Conservation (phyloP, 2,888 invertebrate genomes). For the Caenorhabditis wallacei region DNA sequence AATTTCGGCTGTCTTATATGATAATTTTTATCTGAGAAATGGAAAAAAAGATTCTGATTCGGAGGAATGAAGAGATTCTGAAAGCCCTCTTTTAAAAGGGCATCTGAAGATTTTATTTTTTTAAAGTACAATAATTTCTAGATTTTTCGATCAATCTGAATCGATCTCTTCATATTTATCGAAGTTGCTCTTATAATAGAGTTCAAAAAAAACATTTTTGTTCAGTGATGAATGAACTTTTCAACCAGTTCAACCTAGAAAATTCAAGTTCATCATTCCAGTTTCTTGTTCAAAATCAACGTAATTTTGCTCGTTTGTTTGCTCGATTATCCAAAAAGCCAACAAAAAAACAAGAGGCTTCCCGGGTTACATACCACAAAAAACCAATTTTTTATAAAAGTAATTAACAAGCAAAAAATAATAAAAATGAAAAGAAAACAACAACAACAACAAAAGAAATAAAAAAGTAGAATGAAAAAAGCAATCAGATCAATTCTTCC, state of each 20-base stretch:
- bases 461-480: not conserved
- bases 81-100: too few species aligned
- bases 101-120: too few species aligned
- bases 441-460: constrained; percentile 27
- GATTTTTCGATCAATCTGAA: too few species aligned
- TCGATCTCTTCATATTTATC: too few species aligned
- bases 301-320: constrained; percentile 1
- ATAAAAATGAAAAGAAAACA: constrained; percentile 10
- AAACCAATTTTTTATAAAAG: not conserved
- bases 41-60: too few species aligned
- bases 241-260: not conserved
- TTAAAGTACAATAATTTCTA: too few species aligned
- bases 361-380: not conserved
- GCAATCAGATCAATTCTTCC: constrained; percentile 22
- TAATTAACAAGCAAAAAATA: not conserved
- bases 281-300: not conserved
- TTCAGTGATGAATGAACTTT: not conserved
- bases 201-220: too few species aligned
- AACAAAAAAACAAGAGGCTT: not conserved
- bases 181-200: too few species aligned
- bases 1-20: too few species aligned
- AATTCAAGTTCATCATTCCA: not conserved
- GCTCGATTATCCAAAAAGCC: constrained; percentile 14
- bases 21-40: too few species aligned
- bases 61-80: too few species aligned